phyloP scores from a whole-genome alignment of 2,113 vertebrate genomes.

The Ptilorrhoa leucosticta region DNA sequence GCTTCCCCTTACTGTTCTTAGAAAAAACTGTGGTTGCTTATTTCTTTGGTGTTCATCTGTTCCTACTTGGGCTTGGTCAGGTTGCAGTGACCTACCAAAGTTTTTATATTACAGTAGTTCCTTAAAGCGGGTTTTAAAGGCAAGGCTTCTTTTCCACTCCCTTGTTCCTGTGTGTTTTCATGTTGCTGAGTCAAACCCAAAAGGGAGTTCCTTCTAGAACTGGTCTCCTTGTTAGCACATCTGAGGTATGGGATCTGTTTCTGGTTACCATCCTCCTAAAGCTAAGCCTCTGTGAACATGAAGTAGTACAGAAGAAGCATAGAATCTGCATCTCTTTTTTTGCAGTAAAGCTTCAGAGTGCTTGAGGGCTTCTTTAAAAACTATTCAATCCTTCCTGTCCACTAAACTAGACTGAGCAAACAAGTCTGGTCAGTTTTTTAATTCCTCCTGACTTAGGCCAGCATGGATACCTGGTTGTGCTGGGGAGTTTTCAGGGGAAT shows the following conservation, averaged over 20 bases:
- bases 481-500: not conserved
- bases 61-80: not conserved
- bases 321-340: not conserved
- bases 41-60: not conserved
- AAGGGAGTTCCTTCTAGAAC: not conserved
- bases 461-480: not conserved
- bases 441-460: not conserved
- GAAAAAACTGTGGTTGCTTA: not conserved
- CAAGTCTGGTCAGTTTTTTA: not conserved
- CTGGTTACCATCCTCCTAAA: not conserved
- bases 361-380: not conserved
- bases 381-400: not conserved
- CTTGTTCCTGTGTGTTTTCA: not conserved
- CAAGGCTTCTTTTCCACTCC: not conserved
- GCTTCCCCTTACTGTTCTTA: not conserved
- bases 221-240: not conserved
- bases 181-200: not conserved
- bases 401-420: not conserved
- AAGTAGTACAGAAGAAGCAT: not conserved
- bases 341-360: not conserved
- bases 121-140: not conserved
- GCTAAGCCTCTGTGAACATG: not conserved
- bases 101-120: not conserved
- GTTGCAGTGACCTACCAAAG: not conserved
- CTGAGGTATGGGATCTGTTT: not conserved